phyloP scores from a whole-genome alignment of 2,888 invertebrate genomes.

The Netelia inedita region DNA sequence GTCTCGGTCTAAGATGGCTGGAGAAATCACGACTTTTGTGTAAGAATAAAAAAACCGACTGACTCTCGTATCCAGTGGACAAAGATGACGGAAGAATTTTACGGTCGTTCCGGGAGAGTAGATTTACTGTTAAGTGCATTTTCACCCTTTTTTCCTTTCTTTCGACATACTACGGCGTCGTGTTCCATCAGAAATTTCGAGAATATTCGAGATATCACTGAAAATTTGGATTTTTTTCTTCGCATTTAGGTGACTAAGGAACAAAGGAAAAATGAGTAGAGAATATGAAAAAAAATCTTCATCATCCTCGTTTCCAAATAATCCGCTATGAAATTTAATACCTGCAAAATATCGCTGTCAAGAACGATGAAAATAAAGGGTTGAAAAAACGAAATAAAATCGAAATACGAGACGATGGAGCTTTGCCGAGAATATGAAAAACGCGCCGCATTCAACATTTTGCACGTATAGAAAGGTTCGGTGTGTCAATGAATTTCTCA shows the following conservation, averaged over 20 bases:
- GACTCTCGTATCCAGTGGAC: not conserved
- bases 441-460: slow-evolving; percentile 8
- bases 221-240: not conserved
- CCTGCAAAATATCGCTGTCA: not conserved
- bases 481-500: slow-evolving; percentile 41
- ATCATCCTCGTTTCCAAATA: too few relatives aligned
- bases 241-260: not conserved
- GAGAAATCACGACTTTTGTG: slow-evolving; percentile 21
- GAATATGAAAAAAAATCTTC: not conserved
- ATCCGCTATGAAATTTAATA: not conserved
- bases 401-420: not conserved
- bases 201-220: not conserved
- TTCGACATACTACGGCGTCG: not conserved
- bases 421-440: not conserved
- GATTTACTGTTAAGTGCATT: not conserved
- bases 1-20: not conserved
- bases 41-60: not conserved
- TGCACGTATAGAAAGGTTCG: not conserved
- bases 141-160: not conserved
- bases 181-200: not conserved
- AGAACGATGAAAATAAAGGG: not conserved
- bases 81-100: slow-evolving; percentile 20
- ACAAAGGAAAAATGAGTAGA: not conserved
- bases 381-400: not conserved
- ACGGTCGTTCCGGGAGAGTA: not conserved